Percentiles rank a stretch among this genome's conserved stretches.
Evolutionary conservation across 2,113 vertebrate genomes (phyloP).

Genomic region (Gulo gulo): DNA sequence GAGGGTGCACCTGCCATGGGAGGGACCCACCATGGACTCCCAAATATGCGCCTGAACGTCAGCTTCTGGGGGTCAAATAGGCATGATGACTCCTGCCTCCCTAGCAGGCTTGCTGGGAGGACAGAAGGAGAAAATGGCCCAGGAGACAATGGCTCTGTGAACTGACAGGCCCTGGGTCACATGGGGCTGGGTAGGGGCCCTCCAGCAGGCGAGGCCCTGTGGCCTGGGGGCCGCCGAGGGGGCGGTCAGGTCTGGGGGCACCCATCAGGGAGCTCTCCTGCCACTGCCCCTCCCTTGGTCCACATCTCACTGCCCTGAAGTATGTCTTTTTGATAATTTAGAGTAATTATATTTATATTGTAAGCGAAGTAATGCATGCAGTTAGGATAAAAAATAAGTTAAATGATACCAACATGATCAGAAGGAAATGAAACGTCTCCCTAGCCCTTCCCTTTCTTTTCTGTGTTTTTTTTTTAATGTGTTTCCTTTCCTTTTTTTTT

Average conservation of each 20-base stretch:
- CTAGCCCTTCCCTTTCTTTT: background rate
- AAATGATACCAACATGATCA: too few species aligned
- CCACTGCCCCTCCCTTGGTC: background rate
- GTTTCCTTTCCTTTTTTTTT: background rate
- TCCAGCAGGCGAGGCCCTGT: background rate
- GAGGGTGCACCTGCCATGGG: background rate
- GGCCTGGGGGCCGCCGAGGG: background rate
- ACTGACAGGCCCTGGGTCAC: background rate
- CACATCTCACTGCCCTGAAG: background rate
- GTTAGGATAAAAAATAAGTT: background rate
- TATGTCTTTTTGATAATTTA: background rate
- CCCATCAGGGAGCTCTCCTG: background rate
- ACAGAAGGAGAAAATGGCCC: background rate
- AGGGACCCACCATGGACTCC: background rate
- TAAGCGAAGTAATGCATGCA: background rate
- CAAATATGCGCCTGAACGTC: background rate
- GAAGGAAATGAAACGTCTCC: background rate
- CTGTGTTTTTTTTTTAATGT: too few species aligned
- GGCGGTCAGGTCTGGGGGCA: background rate
- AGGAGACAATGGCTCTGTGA: background rate
- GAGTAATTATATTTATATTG: background rate
- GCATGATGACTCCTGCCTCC: background rate
- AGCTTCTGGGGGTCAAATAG: background rate
- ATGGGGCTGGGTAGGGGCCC: too few species aligned
- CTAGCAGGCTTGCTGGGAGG: background rate